Evolutionary conservation across 2,113 vertebrate species (phyloP).

Genomic region (Triplophysa dalaica): DNA sequence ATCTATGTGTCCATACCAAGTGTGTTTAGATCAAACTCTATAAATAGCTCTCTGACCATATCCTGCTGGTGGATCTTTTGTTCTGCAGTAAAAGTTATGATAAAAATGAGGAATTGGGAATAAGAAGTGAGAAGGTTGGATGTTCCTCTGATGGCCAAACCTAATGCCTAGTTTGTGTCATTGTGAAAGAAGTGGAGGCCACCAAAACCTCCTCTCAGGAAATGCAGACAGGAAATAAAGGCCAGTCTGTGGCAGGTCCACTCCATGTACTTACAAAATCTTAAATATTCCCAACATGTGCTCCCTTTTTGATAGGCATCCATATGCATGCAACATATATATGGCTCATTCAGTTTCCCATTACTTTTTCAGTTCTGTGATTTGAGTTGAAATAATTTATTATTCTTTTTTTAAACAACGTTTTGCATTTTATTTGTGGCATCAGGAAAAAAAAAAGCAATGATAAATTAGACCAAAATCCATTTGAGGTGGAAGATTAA

Average conservation of each 20-base stretch:
- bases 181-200: slow-evolving; percentile 77
- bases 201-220: slow-evolving; percentile 73
- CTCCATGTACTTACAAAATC: slow-evolving; percentile 55
- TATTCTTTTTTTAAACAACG: too few relatives aligned
- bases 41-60: slow-evolving; percentile 60
- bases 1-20: slow-evolving; percentile 8
- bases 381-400: slow-evolving; percentile 21
- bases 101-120: slow-evolving; percentile 83
- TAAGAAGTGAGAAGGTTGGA: slow-evolving; percentile 80
- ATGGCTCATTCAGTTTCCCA: not conserved
- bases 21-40: slow-evolving; percentile 50
- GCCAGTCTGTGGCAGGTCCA: slow-evolving; percentile 56
- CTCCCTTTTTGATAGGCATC: slow-evolving; percentile 17
- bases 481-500: slow-evolving; percentile 75
- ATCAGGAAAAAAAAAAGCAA: slow-evolving; percentile 27
- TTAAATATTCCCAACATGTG: slow-evolving; percentile 51
- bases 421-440: too few relatives aligned
- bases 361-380: not conserved
- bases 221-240: slow-evolving; percentile 66
- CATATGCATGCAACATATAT: not conserved
- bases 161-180: slow-evolving; percentile 66
- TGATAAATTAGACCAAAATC: slow-evolving; percentile 65
- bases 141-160: slow-evolving; percentile 63
- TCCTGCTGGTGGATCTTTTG: slow-evolving; percentile 60
- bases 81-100: slow-evolving; percentile 51